These are phyloP conservation scores for Lasioglossum calceatum DNA, from an alignment of 2,888 invertebrate genomes.

Conservation along the genomic window DNA sequence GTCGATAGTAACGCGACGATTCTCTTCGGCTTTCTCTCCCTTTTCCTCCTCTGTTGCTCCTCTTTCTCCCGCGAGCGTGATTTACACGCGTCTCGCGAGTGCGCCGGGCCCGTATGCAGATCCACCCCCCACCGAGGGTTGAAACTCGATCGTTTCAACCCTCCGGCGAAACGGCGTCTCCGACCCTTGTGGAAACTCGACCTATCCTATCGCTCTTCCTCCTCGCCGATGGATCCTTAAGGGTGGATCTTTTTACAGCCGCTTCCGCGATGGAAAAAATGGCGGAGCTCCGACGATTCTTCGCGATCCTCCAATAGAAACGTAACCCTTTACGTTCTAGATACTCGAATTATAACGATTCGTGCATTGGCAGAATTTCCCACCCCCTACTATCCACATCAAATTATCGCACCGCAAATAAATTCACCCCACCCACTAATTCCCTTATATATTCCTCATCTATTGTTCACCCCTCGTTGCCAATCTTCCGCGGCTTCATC, in stretches of 20 bases:
- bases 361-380: background rate
- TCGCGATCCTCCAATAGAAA: background rate
- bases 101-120: slow-evolving; percentile 73
- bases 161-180: slow-evolving; percentile 18
- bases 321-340: background rate
- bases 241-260: slow-evolving; percentile 72
- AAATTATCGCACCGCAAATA: background rate
- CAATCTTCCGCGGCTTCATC: slow-evolving; percentile 27
- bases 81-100: slow-evolving; percentile 56
- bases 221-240: slow-evolving; percentile 41
- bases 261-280: slow-evolving; percentile 57
- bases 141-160: slow-evolving; percentile 39
- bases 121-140: slow-evolving; percentile 60
- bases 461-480: no score
- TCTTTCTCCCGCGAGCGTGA: slow-evolving; percentile 47
- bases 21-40: slow-evolving; percentile 68
- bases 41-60: slow-evolving; percentile 47
- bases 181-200: slow-evolving; percentile 57
- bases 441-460: background rate
- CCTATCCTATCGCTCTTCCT: slow-evolving; percentile 75
- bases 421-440: background rate
- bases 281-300: slow-evolving; percentile 48
- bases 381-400: background rate
- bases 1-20: slow-evolving; percentile 82
- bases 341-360: background rate